Evolutionary conservation across 2,888 invertebrate species (phyloP), one percentile per base, ranked within the genome.

Genomic region (Machimus atricapillus): DNA sequence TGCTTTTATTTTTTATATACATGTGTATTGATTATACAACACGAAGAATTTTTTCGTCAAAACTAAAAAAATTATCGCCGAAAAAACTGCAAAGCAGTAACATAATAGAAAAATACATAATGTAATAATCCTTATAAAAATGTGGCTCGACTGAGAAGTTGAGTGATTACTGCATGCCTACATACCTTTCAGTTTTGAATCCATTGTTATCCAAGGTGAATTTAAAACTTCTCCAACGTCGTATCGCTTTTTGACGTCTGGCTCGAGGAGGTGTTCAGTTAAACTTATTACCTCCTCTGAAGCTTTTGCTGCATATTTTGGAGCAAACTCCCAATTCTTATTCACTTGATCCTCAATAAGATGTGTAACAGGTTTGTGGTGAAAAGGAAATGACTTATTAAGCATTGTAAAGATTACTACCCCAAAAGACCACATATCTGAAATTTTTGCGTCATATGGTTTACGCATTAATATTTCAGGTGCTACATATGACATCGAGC

Each of bases 401-500:
- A 97, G 92, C 95, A 97, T 96, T 43, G 97, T 96, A 91, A 96
- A 97, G 5, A 97, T 93, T 83, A 97, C 95, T 9, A 96, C 93
- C 1, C 96, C 97, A 79, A 96, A 91, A 2, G 96, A 96, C 97
- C 97, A 97, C 90, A 97, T 94, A 91, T 97, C 97, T 1, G 96
- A 94, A 83, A 94, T 90, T 91, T 95, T 95, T 0, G 96, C 96
- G 90, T 95, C 93, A 90, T 96, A 96, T 0, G 96, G 95, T 52
- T 94, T 93, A 0, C 96, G 97, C 91, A 93, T 94, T 86, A 97
- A 93, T 88, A 98, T 95, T 92, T 98, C 97, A 0, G 97, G 97
- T 0, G 97, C 96, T 0, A 96, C 97, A 91, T 98, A 98, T 7
- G 97, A 97, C 16, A 97, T 93, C 16, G 97, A 97, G 0, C 97